A percentile compares a stretch with the other conserved stretches of the same genome.
Evolutionary conservation across 2,888 invertebrate species (phyloP).

Genomic region (Drosophila borborema): DNA sequence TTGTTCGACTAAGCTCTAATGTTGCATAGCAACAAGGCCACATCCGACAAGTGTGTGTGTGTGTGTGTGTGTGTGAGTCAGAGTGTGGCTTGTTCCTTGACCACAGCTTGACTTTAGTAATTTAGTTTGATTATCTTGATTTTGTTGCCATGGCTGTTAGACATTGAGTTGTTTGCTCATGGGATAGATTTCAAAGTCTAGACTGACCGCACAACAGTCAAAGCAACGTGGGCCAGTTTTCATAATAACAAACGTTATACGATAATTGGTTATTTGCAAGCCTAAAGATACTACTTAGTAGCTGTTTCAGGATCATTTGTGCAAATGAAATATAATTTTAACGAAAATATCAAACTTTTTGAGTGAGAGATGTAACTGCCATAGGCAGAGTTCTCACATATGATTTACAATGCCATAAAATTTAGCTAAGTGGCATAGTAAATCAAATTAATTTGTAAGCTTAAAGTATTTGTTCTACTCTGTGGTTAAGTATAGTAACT

Average conservation of each 20-base stretch:
- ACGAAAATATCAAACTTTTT: neutral
- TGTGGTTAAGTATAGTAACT: neutral
- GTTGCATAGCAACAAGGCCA: slow-evolving; percentile 20
- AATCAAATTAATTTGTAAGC: neutral
- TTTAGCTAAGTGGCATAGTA: neutral
- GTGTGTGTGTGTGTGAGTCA: neutral
- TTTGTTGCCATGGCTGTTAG: slow-evolving; percentile 18
- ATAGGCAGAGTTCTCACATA: neutral
- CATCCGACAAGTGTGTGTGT: neutral
- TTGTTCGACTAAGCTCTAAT: slow-evolving; percentile 11
- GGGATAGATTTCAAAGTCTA: slow-evolving; percentile 1
- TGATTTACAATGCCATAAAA: neutral
- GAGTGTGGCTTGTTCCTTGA: slow-evolving; percentile 11
- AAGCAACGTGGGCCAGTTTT: neutral
- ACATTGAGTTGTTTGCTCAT: slow-evolving; percentile 13
- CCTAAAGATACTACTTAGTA: neutral
- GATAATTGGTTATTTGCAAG: neutral
- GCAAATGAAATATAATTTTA: neutral
- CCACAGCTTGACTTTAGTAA: slow-evolving; percentile 25
- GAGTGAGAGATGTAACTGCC: neutral
- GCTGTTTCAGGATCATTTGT: neutral
- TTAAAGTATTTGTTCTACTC: neutral
- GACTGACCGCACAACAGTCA: neutral
- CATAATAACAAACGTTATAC: neutral
- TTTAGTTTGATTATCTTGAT: slow-evolving; percentile 25